A percentile compares a stretch with the other conserved stretches of the same genome.
Evolutionary conservation across 2,888 invertebrate genomes (phyloP).

Genomic region (Neoitamus cyanurus): DNA sequence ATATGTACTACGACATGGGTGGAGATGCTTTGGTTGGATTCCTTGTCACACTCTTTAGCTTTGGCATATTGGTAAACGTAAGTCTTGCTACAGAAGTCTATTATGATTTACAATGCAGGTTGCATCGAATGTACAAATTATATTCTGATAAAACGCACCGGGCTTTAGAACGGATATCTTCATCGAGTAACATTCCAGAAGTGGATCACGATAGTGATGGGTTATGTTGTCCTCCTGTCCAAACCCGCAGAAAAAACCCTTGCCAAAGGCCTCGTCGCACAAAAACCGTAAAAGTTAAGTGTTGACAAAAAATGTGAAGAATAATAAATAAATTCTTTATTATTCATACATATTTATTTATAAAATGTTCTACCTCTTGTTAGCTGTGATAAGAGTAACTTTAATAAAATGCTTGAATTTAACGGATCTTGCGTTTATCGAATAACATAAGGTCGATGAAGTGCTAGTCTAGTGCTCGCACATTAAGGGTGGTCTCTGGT

Average conservation of each 20-base stretch:
- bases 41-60: constrained; percentile 45
- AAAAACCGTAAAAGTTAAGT: not conserved
- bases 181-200: not conserved
- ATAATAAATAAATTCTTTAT: not conserved
- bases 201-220: not conserved
- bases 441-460: no score
- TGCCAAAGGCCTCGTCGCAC: not conserved
- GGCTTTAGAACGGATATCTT: not conserved
- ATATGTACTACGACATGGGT: constrained; percentile 52
- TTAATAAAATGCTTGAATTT: no score
- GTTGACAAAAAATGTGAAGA: not conserved
- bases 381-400: no score
- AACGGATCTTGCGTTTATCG: no score
- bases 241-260: not conserved
- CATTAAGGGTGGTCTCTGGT: no score
- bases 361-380: no score
- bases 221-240: not conserved
- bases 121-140: not conserved
- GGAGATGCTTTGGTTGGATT: constrained; percentile 50
- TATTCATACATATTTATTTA: no score
- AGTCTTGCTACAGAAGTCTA: not conserved
- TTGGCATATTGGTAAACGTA: constrained; percentile 43
- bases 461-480: no score
- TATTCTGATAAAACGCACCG: not conserved
- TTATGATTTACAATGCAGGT: not conserved